Conservation (phyloP, 2,888 invertebrate species). For the Euclidia mi region DNA sequence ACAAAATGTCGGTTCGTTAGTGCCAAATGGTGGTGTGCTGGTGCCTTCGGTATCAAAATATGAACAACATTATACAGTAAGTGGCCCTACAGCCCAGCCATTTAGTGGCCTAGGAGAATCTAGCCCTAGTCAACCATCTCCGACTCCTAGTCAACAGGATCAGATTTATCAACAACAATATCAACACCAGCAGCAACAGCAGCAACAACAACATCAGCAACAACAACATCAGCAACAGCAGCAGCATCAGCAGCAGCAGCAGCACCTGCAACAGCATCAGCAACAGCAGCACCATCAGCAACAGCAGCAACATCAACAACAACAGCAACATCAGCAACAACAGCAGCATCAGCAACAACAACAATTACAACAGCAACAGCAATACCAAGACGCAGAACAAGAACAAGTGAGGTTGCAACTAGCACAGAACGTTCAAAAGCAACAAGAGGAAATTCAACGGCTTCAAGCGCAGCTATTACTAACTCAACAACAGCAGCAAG, state of each 20-base stretch:
- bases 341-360: conserved; percentile 48
- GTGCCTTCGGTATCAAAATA: conserved; percentile 94
- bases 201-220: conserved; percentile 51
- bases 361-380: conserved; percentile 74
- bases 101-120: conserved; percentile 70
- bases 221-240: conserved; percentile 45
- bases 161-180: conserved; percentile 55
- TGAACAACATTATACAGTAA: conserved; percentile 94
- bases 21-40: conserved; percentile 93
- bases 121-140: conserved; percentile 54
- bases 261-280: conserved; percentile 48
- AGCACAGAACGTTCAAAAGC: conserved; percentile 86
- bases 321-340: conserved; percentile 45
- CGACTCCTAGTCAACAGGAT: conserved; percentile 54
- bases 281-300: conserved; percentile 75
- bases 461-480: conserved; percentile 80
- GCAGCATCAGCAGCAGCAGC: conserved; percentile 51
- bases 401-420: conserved; percentile 81
- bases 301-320: conserved; percentile 52
- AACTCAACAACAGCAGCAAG: conserved; percentile 81
- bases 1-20: conserved; percentile 84
- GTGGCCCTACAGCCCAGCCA: conserved; percentile 72
- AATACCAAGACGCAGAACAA: conserved; percentile 79
- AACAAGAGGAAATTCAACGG: conserved; percentile 87
- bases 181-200: conserved; percentile 41